Evolutionary conservation across 2,797 vertebrate species (phyloP), one percentile per base, ranked within the genome.

Genomic region (Danio aesculapii): DNA sequence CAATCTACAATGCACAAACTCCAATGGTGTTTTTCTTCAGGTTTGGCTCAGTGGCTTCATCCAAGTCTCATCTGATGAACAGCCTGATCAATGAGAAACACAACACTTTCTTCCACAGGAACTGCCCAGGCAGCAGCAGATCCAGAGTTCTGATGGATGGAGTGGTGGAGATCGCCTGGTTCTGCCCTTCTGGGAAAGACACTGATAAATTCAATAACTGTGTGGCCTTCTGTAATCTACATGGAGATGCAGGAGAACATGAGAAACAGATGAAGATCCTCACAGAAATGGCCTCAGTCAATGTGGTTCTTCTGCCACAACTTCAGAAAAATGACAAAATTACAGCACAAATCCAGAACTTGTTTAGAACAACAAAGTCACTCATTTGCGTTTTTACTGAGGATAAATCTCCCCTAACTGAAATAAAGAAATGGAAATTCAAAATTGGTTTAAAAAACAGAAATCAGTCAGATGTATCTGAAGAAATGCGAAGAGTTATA

Each of bases 371-470:
- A 13, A 14, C 12, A 21, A 21, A 47, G 47, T 90, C 91, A 55
- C 76, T 95, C 2, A 81, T 95, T 59, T 86, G 82, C n/a, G 90
- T 96, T 8, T 69, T 89, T 70, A 84, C 80, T 3, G 91, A 95
- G 0, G 81, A 66, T 3, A 55, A 90, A 8, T 46, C 10, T 0
- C 0, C 0, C 12, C 6, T 74, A 0, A 0, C 46, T 16, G 0
- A 78, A 0, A 17, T 2, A 0, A 30, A 46, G 10, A 0, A 14
- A 0, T 81, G 62, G 59, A 92, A 84, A 2, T 63, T 89, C 63
- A 92, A 0, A 88, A 86, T 93, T 21, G 92, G 90, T 0, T 30
- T 95, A 0, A 94, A 89, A 63, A 87, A 92, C 7, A 90, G 83
- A 92, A 94, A 85, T 0, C 86, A 91, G 30, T 88, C 92, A 70